Conservation (phyloP, 2,113 vertebrate species). For the Calyptommatus sinebrachiatus region DNA sequence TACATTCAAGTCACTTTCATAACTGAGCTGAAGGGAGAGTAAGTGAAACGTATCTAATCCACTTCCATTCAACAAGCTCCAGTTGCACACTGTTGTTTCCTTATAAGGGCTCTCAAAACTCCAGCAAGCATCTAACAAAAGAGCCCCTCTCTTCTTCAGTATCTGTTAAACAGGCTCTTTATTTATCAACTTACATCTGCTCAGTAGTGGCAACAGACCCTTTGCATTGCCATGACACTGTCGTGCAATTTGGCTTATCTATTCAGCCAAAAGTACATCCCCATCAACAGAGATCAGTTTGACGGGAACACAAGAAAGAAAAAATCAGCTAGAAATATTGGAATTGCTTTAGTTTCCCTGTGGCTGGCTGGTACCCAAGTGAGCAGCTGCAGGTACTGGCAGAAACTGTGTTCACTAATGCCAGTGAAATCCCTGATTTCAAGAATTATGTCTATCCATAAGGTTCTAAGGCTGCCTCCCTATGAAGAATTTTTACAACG, state of each 20-base stretch:
- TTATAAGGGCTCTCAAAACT: slow-evolving; percentile 67
- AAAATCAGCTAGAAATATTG: slow-evolving; percentile 7
- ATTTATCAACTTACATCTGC: slow-evolving; percentile 61
- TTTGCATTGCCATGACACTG: slow-evolving; percentile 67
- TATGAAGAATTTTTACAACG: no score
- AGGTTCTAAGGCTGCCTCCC: no score
- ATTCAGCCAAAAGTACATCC: slow-evolving; percentile 17
- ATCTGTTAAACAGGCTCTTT: slow-evolving; percentile 59
- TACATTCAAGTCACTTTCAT: slow-evolving; percentile 4
- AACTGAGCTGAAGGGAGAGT: not conserved
- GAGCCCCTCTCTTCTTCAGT: slow-evolving; percentile 47
- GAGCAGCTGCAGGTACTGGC: slow-evolving; percentile 53
- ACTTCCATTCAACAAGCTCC: slow-evolving; percentile 58
- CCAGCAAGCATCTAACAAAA: slow-evolving; percentile 63
- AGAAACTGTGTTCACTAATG: not conserved
- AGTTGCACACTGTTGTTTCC: slow-evolving; percentile 55
- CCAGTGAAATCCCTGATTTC: no score
- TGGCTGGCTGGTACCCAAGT: slow-evolving; percentile 47
- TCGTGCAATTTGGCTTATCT: slow-evolving; percentile 49
- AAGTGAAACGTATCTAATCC: slow-evolving; percentile 41
- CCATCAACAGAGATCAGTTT: not conserved
- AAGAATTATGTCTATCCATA: no score
- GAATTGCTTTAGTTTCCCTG: slow-evolving; percentile 41
- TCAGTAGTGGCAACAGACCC: slow-evolving; percentile 28
- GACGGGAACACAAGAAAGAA: not conserved